Conservation (phyloP, 2,113 vertebrate species). For the Blennius ocellaris region DNA sequence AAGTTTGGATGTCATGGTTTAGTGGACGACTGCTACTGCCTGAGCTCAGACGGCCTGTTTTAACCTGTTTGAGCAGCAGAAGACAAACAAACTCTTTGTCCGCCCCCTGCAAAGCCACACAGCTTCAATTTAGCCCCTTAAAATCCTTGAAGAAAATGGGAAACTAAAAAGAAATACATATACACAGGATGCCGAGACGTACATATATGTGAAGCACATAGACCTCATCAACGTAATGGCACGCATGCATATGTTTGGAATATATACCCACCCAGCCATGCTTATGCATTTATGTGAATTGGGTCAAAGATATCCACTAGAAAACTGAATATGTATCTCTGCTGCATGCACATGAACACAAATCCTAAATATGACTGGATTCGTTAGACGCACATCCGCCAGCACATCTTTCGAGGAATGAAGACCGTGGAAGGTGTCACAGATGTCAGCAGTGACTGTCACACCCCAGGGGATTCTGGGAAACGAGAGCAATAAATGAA, state of each 20-base stretch:
- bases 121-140: slow-evolving; percentile 8
- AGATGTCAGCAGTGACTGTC: slow-evolving; percentile 63
- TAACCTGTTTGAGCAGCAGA: slow-evolving; percentile 41
- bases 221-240: background rate
- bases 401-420: slow-evolving; percentile 45
- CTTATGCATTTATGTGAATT: background rate
- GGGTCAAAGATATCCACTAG: background rate
- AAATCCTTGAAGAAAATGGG: background rate
- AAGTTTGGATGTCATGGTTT: slow-evolving; percentile 46
- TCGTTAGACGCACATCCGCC: background rate
- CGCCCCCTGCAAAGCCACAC: slow-evolving; percentile 8
- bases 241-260: background rate
- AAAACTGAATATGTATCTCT: slow-evolving; percentile 20
- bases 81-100: slow-evolving; percentile 28
- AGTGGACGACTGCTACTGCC: slow-evolving; percentile 50
- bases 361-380: slow-evolving; percentile 4
- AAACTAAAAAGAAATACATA: background rate
- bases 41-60: slow-evolving; percentile 27
- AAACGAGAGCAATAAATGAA: slow-evolving; percentile 39
- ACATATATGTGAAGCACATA: background rate
- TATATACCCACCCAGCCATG: background rate
- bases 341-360: background rate
- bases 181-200: background rate
- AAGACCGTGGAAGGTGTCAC: slow-evolving; percentile 48
- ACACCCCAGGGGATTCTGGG: slow-evolving; percentile 42